Conservation (phyloP, 2,113 vertebrate species). For the Donacobius atricapilla region DNA sequence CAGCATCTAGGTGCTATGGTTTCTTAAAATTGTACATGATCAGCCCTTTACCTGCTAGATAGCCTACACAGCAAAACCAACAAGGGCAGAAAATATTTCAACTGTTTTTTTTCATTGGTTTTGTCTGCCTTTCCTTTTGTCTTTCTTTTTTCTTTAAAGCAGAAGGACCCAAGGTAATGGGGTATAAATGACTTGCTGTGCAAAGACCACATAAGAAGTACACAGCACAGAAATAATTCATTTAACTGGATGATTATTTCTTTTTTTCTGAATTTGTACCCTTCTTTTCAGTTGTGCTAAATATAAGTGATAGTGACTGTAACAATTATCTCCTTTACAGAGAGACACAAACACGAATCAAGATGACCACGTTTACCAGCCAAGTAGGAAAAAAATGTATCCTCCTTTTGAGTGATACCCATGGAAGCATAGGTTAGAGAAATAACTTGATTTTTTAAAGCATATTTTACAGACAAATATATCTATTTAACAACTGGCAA, state of each 20-base stretch:
- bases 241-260: background rate
- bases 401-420: background rate
- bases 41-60: background rate
- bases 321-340: background rate
- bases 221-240: background rate
- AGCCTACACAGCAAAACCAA: background rate
- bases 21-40: background rate
- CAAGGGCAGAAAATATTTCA: background rate
- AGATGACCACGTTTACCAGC: background rate
- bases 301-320: background rate
- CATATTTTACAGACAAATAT: background rate
- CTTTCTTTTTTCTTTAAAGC: background rate
- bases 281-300: background rate
- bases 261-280: background rate
- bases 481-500: background rate
- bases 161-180: background rate
- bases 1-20: background rate
- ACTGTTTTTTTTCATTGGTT: background rate
- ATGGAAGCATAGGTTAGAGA: background rate
- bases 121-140: background rate
- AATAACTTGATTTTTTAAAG: background rate
- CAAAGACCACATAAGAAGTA: background rate
- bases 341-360: background rate
- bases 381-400: background rate
- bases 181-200: background rate